Percentiles rank a stretch among this genome's conserved stretches.
These are phyloP conservation scores for Callopanchax toddi DNA, from an alignment of 2,113 vertebrate genomes.

Conservation along the genomic window DNA sequence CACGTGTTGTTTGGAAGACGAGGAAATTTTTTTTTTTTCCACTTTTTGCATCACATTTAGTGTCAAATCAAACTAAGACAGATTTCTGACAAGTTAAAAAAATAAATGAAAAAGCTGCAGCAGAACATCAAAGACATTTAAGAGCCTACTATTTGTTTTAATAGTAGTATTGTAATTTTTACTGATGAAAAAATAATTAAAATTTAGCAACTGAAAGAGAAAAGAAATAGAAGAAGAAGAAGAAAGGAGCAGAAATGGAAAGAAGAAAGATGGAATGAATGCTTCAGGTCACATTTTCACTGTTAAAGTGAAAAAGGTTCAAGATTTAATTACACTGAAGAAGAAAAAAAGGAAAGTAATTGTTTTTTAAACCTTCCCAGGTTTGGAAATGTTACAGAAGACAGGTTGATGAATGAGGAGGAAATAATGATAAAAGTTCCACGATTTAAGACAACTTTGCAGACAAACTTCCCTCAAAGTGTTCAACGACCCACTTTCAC, in stretches of 20 bases:
- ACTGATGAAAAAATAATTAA: slow-evolving; percentile 54
- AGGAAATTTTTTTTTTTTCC: slow-evolving; percentile 67
- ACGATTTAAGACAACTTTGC: slow-evolving; percentile 58
- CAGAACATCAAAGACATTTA: slow-evolving; percentile 73
- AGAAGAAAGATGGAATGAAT: slow-evolving; percentile 23
- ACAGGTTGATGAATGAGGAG: slow-evolving; percentile 14
- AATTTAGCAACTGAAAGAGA: slow-evolving; percentile 62
- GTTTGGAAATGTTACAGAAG: slow-evolving; percentile 33
- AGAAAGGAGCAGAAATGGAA: slow-evolving; percentile 1
- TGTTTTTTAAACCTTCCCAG: slow-evolving; percentile 4
- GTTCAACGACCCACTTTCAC: slow-evolving; percentile 35
- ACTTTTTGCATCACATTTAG: slow-evolving; percentile 85
- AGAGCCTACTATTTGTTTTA: slow-evolving; percentile 64
- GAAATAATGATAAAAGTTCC: slow-evolving; percentile 4
- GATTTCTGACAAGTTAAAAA: slow-evolving; percentile 64
- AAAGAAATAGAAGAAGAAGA: slow-evolving; percentile 14
- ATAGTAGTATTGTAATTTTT: slow-evolving; percentile 69
- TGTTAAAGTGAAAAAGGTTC: slow-evolving; percentile 33
- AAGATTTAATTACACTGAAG: slow-evolving; percentile 7
- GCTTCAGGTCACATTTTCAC: slow-evolving; percentile 48
- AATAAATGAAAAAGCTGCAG: slow-evolving; percentile 70
- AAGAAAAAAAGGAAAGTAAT: not conserved
- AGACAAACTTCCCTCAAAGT: slow-evolving; percentile 13
- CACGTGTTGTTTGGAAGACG: slow-evolving; percentile 86
- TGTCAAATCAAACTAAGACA: slow-evolving; percentile 83